Percentiles rank a stretch among this genome's conserved stretches.
These are phyloP conservation scores for Dyspetes luteomarginatus DNA, from an alignment of 2,888 invertebrate species.

Conservation along the genomic window DNA sequence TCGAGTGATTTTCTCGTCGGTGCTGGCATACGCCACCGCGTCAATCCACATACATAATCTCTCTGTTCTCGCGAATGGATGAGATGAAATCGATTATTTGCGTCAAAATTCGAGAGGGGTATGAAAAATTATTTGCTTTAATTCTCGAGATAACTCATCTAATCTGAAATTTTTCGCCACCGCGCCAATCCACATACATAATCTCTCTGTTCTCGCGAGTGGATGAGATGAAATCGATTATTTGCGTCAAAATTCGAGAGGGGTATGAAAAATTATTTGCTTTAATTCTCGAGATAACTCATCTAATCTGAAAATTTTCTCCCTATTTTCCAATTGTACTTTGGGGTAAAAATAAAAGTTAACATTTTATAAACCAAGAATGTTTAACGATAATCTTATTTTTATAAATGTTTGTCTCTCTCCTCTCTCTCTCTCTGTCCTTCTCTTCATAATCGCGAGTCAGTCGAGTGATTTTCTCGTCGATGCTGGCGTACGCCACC, in stretches of 20 bases:
- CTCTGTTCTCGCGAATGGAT: background rate
- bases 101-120: background rate
- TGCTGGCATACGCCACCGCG: background rate
- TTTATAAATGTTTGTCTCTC: conserved; percentile 69
- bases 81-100: background rate
- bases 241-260: background rate
- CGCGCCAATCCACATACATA: background rate
- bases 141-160: too few relatives aligned
- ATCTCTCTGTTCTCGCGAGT: background rate
- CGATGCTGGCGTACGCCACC: background rate
- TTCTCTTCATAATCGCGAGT: conserved; percentile 62
- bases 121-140: background rate
- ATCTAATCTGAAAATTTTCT: too few relatives aligned
- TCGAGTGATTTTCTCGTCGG: conserved; percentile 20
- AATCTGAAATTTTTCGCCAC: too few relatives aligned
- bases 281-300: too few relatives aligned
- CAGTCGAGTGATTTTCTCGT: conserved; percentile 17
- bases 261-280: background rate
- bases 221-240: background rate
- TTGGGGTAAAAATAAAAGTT: too few relatives aligned
- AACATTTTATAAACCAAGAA: too few relatives aligned
- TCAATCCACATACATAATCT: conserved; percentile 2
- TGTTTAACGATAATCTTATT: background rate
- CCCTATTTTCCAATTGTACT: too few relatives aligned
- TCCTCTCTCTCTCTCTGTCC: conserved; percentile 69